Base-by-base conservation (phyloP, 1,140 invertebrate genomes). In the Stenopsyche tienmushanensis region DNA sequence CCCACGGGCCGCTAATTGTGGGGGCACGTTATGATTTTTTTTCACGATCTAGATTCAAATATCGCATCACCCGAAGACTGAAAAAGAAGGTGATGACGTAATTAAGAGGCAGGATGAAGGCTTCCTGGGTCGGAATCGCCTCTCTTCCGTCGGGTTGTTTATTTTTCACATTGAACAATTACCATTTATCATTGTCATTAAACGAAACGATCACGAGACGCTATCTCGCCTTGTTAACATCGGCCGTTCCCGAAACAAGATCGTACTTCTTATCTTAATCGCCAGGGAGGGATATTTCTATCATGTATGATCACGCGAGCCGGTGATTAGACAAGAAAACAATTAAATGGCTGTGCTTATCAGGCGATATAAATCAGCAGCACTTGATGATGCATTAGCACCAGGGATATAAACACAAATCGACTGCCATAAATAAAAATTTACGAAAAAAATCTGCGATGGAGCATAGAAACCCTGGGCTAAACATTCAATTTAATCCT, bases 271-370 rank as follows among this genome's bases (percentile, higher is more conserved):
- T 47, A 47, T 47, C 44, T 47, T 9, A 47, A 47, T 47, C 10
- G 44, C 17, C 44, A 39, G 34, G 34, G 34, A 8, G 44, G 44
- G 44, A 47, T 47, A 47, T 47, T 47, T 47, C 44, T 47, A 47
- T 47, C 44, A 47, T 8, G 8, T 18, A 15, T 8, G 44, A 47
- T 47, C 44, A 47, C 44, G 44, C 44, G 44, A 47, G 44, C 18
- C 44, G 18, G 44, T 47, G 44, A 47, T 47, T 47, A 47, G 44
- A 47, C 44, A 47, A 47, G 44, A 47, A 47, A 47, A 47, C 44
- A 47, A 47, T 47, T 47, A 47, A 47, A 47, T 47, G 10, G 10
- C 10, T 5, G 5, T 5, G 10, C 8, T 18, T 8, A 47, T 47
- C 7, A 5, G 44, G 34, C 34, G 18, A 47, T 20, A 8, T 20